Evolutionary conservation across 2,113 vertebrate species (phyloP), one percentile per base, ranked within the genome.

Genomic region (Spheniscus mendiculus): DNA sequence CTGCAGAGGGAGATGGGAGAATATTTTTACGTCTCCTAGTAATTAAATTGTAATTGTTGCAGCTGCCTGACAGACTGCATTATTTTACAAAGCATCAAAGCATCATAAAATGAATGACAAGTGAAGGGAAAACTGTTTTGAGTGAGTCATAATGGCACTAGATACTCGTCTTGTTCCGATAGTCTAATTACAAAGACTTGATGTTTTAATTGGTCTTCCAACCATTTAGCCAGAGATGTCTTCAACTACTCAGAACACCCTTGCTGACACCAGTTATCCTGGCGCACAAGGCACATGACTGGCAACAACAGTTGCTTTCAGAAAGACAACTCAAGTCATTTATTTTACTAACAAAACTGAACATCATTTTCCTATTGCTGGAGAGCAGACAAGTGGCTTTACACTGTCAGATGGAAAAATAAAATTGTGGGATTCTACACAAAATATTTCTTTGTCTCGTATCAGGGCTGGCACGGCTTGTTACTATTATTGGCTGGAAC

Each of bases 21-120:
- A 52, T 73, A 83, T 83, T 95, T 87, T 90, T 89, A 71, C 80
- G 72, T 87, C 67, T 94, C 69, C 58, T 55, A 62, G 88, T 93
- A 94, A 90, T 97, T 96, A 93, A 94, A 92, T 89, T 94, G 96
- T 92, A 93, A 81, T 90, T 94, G 95, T 93, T 96, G 77, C 87
- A 93, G 96, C 95, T 93, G 72, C 67, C 67, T 90, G 95, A 87
- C 94, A 87, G 95, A 69, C 36, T 55, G 87, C 86, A 34, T 92
- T 89, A 82, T 85, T 89, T 90, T 74, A 74, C 50, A 84, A 94
- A 78, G 80, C 47, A 10, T 93, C 84, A 92, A 86, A 90, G 53
- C 83, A 67, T 83, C 86, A 87, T 94, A 77, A 94, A 96, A 86
- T 90, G 87, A 97, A 83, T 89, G 97, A 79, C 67, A 83, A 90